Evolutionary conservation across 2,797 vertebrate genomes (phyloP).

Genomic region (Pseudocheirus occidentalis): DNA sequence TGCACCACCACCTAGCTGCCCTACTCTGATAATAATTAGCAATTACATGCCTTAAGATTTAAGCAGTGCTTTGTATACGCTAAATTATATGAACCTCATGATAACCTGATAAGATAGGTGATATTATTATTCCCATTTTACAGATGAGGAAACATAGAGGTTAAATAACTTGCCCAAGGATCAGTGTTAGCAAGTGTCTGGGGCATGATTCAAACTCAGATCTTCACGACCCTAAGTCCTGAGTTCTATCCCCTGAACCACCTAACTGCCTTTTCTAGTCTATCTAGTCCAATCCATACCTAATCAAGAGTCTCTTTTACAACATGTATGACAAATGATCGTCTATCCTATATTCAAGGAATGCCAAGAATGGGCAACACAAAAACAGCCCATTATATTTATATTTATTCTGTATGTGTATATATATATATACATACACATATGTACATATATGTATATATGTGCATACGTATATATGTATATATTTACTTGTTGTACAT

Average conservation of each 20-base stretch:
- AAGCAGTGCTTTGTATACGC: neutral
- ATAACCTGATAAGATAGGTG: neutral
- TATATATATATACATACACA: neutral
- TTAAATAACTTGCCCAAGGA: neutral
- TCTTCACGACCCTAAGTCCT: neutral
- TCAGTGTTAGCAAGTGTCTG: neutral
- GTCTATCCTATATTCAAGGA: neutral
- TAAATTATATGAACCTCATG: neutral
- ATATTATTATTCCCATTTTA: neutral
- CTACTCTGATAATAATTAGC: neutral
- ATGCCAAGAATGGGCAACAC: neutral
- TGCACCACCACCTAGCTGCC: neutral
- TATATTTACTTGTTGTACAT: neutral
- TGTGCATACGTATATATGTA: too few species aligned
- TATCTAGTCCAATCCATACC: neutral
- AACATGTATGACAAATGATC: neutral
- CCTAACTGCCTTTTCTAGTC: neutral
- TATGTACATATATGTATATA: too few species aligned
- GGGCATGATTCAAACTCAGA: neutral
- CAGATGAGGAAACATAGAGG: neutral
- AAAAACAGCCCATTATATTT: neutral
- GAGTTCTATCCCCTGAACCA: neutral
- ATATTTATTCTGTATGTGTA: neutral
- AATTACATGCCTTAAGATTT: neutral
- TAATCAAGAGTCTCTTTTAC: neutral